A percentile compares a stretch with the other conserved stretches of the same genome.
phyloP scores from a whole-genome alignment of 2,113 vertebrate genomes.

The Lepisosteus oculatus region DNA sequence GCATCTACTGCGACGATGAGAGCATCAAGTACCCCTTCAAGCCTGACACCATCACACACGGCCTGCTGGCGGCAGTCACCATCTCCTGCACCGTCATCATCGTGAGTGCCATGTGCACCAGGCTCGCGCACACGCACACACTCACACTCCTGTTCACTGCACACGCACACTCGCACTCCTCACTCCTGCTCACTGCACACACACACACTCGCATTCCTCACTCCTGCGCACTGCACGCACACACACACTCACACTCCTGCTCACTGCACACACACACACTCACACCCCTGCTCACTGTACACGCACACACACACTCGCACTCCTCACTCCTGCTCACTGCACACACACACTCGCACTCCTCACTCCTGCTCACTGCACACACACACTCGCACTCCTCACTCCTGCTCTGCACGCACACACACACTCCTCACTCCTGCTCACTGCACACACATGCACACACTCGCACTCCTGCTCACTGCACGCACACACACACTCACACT shows the following conservation, averaged over 20 bases:
- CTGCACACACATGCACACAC: too few relatives aligned
- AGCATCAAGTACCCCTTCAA: constrained; percentile 87
- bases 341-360: too few relatives aligned
- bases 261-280: background rate
- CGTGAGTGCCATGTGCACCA: constrained; percentile 60
- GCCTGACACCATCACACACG: constrained; percentile 85
- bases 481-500: too few relatives aligned
- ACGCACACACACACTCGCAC: background rate
- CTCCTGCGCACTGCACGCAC: too few relatives aligned
- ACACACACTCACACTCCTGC: background rate
- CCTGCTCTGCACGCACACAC: too few relatives aligned
- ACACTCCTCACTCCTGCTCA: too few relatives aligned
- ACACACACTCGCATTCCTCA: too few relatives aligned
- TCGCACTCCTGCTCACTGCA: too few relatives aligned
- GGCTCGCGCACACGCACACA: background rate
- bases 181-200: background rate
- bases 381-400: background rate
- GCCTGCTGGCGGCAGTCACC: constrained; percentile 84
- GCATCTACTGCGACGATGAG: constrained; percentile 83
- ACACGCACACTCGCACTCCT: background rate
- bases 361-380: too few relatives aligned
- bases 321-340: background rate
- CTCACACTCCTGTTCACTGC: background rate
- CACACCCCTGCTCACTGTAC: background rate
- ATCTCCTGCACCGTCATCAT: constrained; percentile 81